Conservation (phyloP, 1,140 invertebrate species). For the Metaphire vulgaris region DNA sequence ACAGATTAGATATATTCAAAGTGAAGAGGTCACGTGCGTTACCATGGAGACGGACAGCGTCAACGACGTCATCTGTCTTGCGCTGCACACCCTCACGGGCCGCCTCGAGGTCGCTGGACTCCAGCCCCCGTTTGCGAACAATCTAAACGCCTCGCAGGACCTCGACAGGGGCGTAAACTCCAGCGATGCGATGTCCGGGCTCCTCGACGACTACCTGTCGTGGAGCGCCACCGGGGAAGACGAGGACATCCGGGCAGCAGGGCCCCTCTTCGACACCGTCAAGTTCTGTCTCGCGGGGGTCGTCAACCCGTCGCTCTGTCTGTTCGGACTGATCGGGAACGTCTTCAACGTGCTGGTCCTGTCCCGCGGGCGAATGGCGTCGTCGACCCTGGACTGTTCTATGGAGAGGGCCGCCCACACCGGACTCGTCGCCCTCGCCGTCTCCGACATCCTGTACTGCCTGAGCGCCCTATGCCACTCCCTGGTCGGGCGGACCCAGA, state of each 20-base stretch:
- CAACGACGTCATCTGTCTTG: background rate
- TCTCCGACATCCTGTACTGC: constrained; percentile 46
- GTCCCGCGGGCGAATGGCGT: background rate
- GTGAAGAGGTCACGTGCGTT: too few relatives aligned
- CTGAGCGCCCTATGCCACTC: background rate
- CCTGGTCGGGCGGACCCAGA: background rate
- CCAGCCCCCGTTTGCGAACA: background rate
- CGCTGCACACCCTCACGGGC: background rate
- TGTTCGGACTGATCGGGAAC: constrained; percentile 21
- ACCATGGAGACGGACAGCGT: background rate
- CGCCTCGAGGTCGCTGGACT: background rate
- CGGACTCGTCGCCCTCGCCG: constrained; percentile 42
- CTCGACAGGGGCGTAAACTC: background rate
- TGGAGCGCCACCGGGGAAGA: background rate
- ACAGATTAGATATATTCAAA: too few relatives aligned
- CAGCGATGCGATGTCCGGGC: background rate
- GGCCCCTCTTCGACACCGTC: constrained; percentile 7
- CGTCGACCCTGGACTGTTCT: constrained; percentile 4
- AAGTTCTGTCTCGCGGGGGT: constrained; percentile 9
- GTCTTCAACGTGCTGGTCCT: constrained; percentile 12
- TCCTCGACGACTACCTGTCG: background rate
- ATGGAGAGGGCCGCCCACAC: constrained; percentile 22
- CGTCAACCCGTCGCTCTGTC: constrained; percentile 10
- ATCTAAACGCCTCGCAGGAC: background rate
- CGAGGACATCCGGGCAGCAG: background rate